Conservation (phyloP, 2,113 vertebrate genomes). For the Semicossyphus pulcher region DNA sequence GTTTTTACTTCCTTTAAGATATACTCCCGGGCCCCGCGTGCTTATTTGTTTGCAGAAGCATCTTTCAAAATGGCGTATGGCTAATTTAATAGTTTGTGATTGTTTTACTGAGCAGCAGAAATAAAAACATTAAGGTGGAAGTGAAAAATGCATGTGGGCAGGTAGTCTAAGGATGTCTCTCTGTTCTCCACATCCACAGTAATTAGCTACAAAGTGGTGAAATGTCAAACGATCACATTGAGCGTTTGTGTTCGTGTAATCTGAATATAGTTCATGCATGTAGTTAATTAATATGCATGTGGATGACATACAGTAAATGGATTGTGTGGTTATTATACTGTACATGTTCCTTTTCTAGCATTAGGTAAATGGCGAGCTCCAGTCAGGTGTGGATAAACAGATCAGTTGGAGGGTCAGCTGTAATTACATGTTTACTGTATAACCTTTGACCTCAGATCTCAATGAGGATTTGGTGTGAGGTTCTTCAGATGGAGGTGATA, state of each 20-base stretch:
- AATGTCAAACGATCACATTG: slow-evolving; percentile 13
- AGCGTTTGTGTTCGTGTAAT: slow-evolving; percentile 10
- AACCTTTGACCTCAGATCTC: not conserved
- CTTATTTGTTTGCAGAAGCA: slow-evolving; percentile 2
- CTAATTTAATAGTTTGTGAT: slow-evolving; percentile 14
- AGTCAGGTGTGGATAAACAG: not conserved
- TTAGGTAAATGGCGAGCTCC: not conserved
- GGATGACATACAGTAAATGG: not conserved
- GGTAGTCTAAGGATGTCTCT: not conserved
- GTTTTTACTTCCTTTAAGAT: not conserved
- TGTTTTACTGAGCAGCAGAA: slow-evolving; percentile 13
- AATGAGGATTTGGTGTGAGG: not conserved
- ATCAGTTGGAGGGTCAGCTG: not conserved
- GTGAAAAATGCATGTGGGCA: not conserved
- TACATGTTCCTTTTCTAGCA: not conserved
- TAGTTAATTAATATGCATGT: slow-evolving; percentile 13
- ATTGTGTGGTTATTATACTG: slow-evolving; percentile 7
- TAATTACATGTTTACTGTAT: slow-evolving; percentile 24
- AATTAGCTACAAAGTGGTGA: slow-evolving; percentile 13
- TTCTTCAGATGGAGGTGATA: slow-evolving; percentile 5
- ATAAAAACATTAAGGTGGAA: not conserved
- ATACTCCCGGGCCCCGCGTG: not conserved
- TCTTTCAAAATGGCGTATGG: not conserved
- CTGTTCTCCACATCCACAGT: slow-evolving; percentile 4
- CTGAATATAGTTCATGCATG: not conserved